Evolutionary conservation across 2,113 vertebrate genomes (phyloP).

Genomic region (Carassius auratus): DNA sequence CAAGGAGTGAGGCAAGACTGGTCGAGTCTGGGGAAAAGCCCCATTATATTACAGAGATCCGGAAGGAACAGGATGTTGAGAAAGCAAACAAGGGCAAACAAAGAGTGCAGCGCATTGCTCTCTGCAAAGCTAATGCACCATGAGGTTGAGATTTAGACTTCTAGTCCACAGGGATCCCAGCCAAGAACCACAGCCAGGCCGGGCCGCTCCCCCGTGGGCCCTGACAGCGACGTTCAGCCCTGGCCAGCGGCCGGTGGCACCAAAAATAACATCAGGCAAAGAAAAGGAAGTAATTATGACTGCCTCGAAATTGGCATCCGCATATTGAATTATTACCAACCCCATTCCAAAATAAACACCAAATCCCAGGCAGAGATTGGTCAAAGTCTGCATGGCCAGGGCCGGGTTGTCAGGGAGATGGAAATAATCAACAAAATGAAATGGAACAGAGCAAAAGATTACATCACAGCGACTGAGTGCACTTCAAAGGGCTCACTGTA

Average conservation of each 20-base stretch:
- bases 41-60: conserved; percentile 23
- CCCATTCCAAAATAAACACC: conserved; percentile 27
- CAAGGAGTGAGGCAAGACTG: not conserved
- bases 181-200: conserved; percentile 41
- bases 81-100: conserved; percentile 18
- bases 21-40: conserved; percentile 18
- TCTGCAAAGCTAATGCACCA: conserved; percentile 18
- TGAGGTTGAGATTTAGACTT: conserved; percentile 32
- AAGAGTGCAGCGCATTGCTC: not conserved
- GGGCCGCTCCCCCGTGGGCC: not conserved
- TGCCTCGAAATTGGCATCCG: conserved; percentile 39
- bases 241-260: conserved; percentile 33
- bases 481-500: conserved; percentile 35
- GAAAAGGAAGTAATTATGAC: conserved; percentile 41
- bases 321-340: conserved; percentile 45
- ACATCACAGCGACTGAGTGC: conserved; percentile 23
- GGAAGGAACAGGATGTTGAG: conserved; percentile 27
- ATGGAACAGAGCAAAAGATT: conserved; percentile 36
- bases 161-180: conserved; percentile 10
- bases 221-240: conserved; percentile 32
- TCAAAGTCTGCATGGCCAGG: not conserved
- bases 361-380: conserved; percentile 35
- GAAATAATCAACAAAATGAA: conserved; percentile 32
- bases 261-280: conserved; percentile 49
- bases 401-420: conserved; percentile 23